Conservation (phyloP, 2,113 vertebrate genomes). For the Nesoenas mayeri region DNA sequence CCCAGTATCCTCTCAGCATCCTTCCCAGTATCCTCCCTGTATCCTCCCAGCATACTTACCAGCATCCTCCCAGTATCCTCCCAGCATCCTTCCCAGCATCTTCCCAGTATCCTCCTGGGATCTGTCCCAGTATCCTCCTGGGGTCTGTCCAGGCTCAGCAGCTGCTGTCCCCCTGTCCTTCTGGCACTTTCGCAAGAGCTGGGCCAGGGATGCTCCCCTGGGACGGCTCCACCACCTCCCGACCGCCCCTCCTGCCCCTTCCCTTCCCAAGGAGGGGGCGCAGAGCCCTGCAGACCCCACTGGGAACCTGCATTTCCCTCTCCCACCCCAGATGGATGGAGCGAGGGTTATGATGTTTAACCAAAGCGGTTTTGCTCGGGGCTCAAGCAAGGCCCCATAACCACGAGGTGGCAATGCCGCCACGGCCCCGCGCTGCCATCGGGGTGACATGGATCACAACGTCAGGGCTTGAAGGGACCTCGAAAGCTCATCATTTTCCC, state of each 20-base stretch:
- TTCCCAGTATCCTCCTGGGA: neutral
- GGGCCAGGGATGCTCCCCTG: neutral
- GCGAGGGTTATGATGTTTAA: accelerated
- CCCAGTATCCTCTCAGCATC: no score
- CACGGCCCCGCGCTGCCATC: neutral
- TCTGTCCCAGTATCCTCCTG: no score
- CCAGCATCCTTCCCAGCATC: no score
- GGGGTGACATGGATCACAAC: accelerated
- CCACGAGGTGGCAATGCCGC: conserved; percentile 36
- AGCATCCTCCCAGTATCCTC: no score
- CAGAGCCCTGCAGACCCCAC: accelerated
- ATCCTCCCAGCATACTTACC: no score
- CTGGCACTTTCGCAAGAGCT: accelerated
- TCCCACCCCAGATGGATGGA: accelerated
- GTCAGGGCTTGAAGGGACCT: no score
- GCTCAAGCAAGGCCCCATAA: neutral
- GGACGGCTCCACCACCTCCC: neutral
- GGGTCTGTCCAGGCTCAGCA: accelerated
- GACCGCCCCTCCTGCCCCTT: no score
- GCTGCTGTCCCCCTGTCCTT: neutral
- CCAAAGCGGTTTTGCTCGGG: accelerated
- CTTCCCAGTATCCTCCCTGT: no score
- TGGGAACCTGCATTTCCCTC: neutral
- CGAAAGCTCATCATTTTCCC: no score
- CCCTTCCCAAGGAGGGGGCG: neutral